phyloP scores from a whole-genome alignment of 2,797 vertebrate genomes.

The Acrossocheilus wenchowensis region DNA sequence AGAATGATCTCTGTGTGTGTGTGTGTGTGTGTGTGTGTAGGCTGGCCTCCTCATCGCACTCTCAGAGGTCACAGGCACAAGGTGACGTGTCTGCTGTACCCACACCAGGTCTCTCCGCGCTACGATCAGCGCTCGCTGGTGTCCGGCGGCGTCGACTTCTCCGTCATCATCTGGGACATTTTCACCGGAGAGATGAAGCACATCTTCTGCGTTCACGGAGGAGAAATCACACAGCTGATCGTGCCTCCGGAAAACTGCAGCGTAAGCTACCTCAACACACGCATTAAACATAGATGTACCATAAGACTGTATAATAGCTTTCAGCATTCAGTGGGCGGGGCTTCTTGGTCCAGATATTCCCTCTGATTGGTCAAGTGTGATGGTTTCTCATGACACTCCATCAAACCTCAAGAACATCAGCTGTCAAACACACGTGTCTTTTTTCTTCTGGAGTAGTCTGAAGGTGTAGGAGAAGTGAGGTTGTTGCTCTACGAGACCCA shows the following conservation, averaged over 20 bases:
- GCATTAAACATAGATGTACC: too few species aligned
- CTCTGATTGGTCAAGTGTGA: too few species aligned
- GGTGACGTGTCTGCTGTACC: conserved; percentile 94
- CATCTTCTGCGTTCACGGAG: conserved; percentile 96
- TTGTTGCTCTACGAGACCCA: background rate
- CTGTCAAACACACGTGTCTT: conserved; percentile 40
- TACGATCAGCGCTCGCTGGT: conserved; percentile 93
- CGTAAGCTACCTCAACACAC: conserved; percentile 77
- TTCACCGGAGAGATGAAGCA: conserved; percentile 98
- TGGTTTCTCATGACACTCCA: conserved; percentile 11
- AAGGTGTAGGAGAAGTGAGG: too few species aligned
- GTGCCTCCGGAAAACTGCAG: conserved; percentile 96
- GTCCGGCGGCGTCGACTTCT: conserved; percentile 96
- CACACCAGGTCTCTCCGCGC: conserved; percentile 91
- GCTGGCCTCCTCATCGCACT: conserved; percentile 95
- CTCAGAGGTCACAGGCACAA: conserved; percentile 93
- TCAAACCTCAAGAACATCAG: conserved; percentile 57
- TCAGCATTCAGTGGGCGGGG: background rate
- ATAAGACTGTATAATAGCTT: background rate
- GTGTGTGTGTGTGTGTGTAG: conserved; percentile 67
- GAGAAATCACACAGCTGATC: conserved; percentile 94
- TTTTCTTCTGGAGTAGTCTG: too few species aligned
- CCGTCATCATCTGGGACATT: conserved; percentile 97
- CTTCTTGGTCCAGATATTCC: background rate
- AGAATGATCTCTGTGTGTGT: background rate